Base-by-base conservation (phyloP, 2,888 invertebrate genomes). In the Nematopogon swammerdamellus region DNA sequence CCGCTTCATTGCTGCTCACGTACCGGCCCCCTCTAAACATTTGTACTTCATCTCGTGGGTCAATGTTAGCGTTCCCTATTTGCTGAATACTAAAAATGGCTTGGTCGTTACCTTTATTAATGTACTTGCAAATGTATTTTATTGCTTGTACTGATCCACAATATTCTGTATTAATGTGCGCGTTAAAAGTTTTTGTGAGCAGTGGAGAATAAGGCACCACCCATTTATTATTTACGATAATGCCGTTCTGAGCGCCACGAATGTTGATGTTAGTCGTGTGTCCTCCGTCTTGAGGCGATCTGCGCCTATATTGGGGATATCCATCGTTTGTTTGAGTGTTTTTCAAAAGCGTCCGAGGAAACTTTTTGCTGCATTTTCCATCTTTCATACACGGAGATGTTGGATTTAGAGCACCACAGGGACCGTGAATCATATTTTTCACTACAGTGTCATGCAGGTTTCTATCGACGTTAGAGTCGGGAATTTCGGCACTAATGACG, bases 361-460 rank as follows among this genome's bases (percentile, higher is more conserved):
- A 56, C 43, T 52, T 50, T 55, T 58, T 57, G 29, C 53, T 50
- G 50, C 66, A 67, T 50, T 62, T 61, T 46, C 63, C 63, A 53
- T 67, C 60, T 36, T 51, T 52, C 66, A 70, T 72, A 59, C 73
- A 74, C 11, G 66, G 65, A 43, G 60, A 62, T 50, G 51, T 51
- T 19, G 47, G 52, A 56, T 68, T 68, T 14, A 62, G 48, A 44
- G 47, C 51, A 50, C 68, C 70, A 56, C 70, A 70, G 48, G 71
- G 70, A 29, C 69, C 69, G 62, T 73, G 70, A 46, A 64, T 58
- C 65, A 72, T 74, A 49, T 65, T 57, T 53, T 55, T 63, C 5
- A 53, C 62, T 44, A 71, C 63, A 56, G 64, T 57, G 18, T 60
- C 53, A 51, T 55, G 54, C 19, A 70, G 53, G 18, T 49, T 53